Evolutionary conservation across 2,113 vertebrate species (phyloP).

Genomic region (Hippolais icterina): DNA sequence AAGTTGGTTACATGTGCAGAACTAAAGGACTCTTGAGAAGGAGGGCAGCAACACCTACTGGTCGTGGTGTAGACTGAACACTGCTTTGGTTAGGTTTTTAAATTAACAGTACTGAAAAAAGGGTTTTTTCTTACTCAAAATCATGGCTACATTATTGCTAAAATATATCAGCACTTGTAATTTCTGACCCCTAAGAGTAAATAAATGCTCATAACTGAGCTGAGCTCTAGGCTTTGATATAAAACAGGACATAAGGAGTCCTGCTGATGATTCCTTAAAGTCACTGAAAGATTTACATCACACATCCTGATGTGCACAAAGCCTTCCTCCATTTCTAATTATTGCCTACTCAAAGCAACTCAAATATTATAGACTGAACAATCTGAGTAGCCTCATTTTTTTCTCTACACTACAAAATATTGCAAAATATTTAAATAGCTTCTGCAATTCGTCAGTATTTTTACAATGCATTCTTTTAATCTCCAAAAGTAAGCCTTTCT

Average conservation of each 20-base stretch:
- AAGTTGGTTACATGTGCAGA: background rate
- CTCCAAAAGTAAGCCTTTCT: background rate
- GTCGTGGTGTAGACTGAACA: constrained; percentile 3
- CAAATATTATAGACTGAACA: background rate
- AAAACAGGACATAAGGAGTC: background rate
- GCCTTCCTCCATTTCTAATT: background rate
- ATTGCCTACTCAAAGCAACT: background rate
- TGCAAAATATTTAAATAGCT: background rate
- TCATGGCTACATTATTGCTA: background rate
- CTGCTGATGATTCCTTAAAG: background rate
- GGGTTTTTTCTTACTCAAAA: background rate
- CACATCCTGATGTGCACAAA: background rate
- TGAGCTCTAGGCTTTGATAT: background rate
- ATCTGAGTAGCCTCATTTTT: background rate
- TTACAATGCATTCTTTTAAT: background rate
- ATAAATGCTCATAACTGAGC: background rate
- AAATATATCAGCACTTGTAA: background rate
- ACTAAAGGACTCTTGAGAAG: constrained; percentile 4
- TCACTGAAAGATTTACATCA: background rate
- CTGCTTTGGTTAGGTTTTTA: background rate
- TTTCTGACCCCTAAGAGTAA: background rate
- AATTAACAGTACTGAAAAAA: background rate
- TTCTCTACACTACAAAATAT: background rate
- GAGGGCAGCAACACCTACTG: constrained; percentile 67
- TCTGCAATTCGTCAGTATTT: background rate